phyloP scores from a whole-genome alignment of 2,797 vertebrate genomes.

The Pyrocephalus nanus region DNA sequence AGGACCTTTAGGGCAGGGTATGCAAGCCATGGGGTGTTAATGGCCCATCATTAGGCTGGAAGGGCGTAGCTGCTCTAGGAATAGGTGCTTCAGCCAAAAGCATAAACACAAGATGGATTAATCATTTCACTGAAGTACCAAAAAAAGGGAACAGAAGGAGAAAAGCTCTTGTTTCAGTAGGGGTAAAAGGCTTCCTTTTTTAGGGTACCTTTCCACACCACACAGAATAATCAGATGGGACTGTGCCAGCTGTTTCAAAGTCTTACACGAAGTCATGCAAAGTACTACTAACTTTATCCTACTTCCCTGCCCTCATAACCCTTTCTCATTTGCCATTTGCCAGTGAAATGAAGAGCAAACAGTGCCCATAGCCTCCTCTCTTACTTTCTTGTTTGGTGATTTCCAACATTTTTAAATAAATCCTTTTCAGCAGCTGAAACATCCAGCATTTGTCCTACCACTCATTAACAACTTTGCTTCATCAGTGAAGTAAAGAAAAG shows the following conservation, averaged over 20 bases:
- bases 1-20: background rate
- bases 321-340: background rate
- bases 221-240: background rate
- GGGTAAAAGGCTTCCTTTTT: background rate
- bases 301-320: background rate
- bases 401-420: background rate
- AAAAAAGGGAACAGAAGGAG: background rate
- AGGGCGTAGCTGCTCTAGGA: background rate
- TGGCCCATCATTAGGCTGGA: background rate
- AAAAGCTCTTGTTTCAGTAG: background rate
- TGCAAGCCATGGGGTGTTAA: conserved; percentile 27
- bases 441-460: background rate
- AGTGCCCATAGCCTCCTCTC: background rate
- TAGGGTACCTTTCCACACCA: background rate
- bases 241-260: background rate
- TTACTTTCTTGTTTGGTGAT: background rate
- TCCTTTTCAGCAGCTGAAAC: background rate
- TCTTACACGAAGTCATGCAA: background rate
- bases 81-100: conserved; percentile 38
- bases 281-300: background rate
- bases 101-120: background rate
- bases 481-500: background rate
- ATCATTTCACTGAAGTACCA: background rate
- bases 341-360: background rate
- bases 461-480: background rate